These are phyloP conservation scores for Rhopalosiphum padi DNA, from an alignment of 1,140 invertebrate genomes.

Conservation along the genomic window DNA sequence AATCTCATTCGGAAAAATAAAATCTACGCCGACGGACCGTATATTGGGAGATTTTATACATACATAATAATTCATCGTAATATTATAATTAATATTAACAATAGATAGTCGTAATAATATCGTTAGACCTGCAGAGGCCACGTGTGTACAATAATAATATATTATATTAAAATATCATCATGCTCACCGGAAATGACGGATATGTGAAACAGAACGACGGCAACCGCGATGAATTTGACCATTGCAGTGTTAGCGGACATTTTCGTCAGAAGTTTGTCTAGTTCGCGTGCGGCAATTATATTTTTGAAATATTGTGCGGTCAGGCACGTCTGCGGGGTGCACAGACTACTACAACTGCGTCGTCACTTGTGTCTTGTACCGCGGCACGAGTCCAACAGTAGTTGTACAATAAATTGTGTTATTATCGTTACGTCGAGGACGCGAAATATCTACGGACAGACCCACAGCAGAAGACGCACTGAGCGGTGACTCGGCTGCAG, in stretches of 20 bases:
- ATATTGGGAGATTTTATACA: neutral
- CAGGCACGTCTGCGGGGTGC: neutral
- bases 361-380: neutral
- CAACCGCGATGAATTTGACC: neutral
- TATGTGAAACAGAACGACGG: neutral
- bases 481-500: neutral
- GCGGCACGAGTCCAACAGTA: neutral
- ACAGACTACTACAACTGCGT: neutral
- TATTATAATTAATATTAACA: too few relatives aligned
- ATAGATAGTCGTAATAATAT: neutral
- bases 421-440: neutral
- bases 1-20: neutral
- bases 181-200: conserved; percentile 4
- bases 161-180: too few relatives aligned
- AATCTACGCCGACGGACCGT: neutral
- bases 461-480: neutral
- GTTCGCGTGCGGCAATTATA: neutral
- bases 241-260: neutral
- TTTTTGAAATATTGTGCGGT: neutral
- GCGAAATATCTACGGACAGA: neutral
- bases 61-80: neutral
- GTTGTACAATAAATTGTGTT: too few relatives aligned
- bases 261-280: neutral
- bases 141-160: too few relatives aligned
- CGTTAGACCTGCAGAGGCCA: neutral